Percentiles rank a stretch among this genome's conserved stretches.
Conservation (phyloP, 2,113 vertebrate species). For the Anas platyrhynchos region DNA sequence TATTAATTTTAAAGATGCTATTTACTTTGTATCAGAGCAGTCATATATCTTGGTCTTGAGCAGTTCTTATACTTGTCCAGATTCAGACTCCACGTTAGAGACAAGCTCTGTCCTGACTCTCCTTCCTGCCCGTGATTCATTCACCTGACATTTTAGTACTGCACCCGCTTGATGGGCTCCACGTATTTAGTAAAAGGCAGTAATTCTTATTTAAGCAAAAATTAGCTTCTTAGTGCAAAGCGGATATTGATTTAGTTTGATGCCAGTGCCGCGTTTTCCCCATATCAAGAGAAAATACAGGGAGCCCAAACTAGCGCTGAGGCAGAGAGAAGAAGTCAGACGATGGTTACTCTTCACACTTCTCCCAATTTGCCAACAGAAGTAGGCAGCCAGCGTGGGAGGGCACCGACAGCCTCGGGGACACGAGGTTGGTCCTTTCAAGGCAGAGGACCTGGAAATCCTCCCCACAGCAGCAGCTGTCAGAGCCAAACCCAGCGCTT, state of each 20-base stretch:
- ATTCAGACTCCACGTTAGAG: not conserved
- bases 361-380: not conserved
- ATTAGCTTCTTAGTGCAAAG: not conserved
- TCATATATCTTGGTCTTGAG: constrained; percentile 30
- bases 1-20: constrained; percentile 53
- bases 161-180: not conserved
- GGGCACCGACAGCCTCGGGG: not conserved
- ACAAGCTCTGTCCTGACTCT: not conserved
- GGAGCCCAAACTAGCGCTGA: not conserved
- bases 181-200: not conserved
- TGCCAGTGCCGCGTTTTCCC: not conserved
- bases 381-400: not conserved
- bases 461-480: not conserved
- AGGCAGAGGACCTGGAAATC: not conserved
- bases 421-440: not conserved
- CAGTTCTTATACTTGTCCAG: not conserved
- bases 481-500: not conserved
- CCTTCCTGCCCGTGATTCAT: constrained; percentile 11
- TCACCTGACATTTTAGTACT: not conserved
- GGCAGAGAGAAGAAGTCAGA: not conserved
- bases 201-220: constrained; percentile 14
- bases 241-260: not conserved
- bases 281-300: rapidly evolving
- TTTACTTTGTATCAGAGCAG: constrained; percentile 28
- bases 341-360: not conserved